Evolutionary conservation across 2,888 invertebrate genomes (phyloP).

Genomic region (Parnassius glacialis): DNA sequence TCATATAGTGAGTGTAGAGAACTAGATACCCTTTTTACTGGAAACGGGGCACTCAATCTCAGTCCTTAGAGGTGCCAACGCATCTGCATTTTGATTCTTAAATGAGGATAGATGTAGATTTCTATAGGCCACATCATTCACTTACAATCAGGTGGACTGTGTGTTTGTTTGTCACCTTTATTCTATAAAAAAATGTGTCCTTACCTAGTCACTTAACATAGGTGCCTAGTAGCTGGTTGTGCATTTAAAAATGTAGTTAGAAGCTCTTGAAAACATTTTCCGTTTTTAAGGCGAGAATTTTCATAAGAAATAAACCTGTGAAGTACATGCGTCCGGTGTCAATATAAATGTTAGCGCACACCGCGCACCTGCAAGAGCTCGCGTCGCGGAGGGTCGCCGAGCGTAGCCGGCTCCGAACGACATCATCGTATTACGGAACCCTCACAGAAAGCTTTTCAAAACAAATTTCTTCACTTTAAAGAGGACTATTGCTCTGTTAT

Average conservation of each 20-base stretch:
- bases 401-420: constrained; percentile 1
- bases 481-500: not conserved
- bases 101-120: too few species aligned
- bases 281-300: not conserved
- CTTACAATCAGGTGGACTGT: too few species aligned
- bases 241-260: too few species aligned
- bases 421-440: not conserved
- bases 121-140: too few species aligned
- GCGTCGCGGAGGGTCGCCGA: constrained; percentile 16
- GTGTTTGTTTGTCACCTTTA: too few species aligned
- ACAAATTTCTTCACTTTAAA: not conserved
- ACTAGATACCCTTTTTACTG: too few species aligned
- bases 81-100: too few species aligned
- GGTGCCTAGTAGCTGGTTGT: too few species aligned
- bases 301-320: not conserved
- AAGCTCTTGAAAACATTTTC: not conserved
- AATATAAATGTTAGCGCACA: constrained; percentile 19
- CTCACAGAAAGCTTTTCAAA: not conserved
- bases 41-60: too few species aligned
- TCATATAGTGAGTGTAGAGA: too few species aligned
- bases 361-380: constrained; percentile 8
- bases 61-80: too few species aligned
- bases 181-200: not conserved
- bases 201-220: not conserved
- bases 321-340: constrained; percentile 10